Base-by-base conservation (phyloP, 2,888 invertebrate species). In the Anoncus sp. region DNA sequence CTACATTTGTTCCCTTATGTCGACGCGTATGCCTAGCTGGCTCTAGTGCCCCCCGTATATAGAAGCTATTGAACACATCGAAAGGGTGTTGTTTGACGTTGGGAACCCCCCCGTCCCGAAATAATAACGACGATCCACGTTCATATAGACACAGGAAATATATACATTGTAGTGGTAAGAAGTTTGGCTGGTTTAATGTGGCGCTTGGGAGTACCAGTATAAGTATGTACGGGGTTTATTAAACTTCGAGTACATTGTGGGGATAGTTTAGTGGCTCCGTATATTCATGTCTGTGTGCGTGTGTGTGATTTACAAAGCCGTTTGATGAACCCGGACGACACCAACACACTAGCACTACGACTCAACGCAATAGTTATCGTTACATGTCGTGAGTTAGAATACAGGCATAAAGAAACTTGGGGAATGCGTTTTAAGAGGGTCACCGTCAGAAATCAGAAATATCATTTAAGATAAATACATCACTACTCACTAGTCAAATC, bases 1-100 rank as follows among this genome's bases (percentile, higher is more conserved):
- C 89, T 90, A 90, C 90, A 90, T 90, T 90, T 89, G 86, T 86
- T 85, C 89, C 90, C 90, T 90, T 90, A 87, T 90, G 90, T 88
- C 89, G 85, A 83, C 86, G 88, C 89, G 90, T 90, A 90, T 89
- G 89, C 24, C 86, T 85, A 77, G 66, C 79, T 63, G 40, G 55
- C 55, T 63, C 24, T 43, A 27, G 43, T 53, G n/a, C 67, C 45
- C 35, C 63, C 43, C 10, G 62, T 24, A 43, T 67, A 70, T n/a
- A 27, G 18, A 62, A 45, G 40, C 24, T 53, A 22, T 16, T 12
- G 40, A 51, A 60, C 27, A 62, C 71, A 63, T 66, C 66, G 67
- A 75, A 71, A 79, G 79, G 72, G 75, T 79, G 75, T 75, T 55
- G 69, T 60, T 71, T 71, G 60, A 65, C 59, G 40, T 59, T 60